A percentile compares a stretch with the other conserved stretches of the same genome.
Evolutionary conservation across 2,797 vertebrate species (phyloP).

Genomic region (Siniperca scherzeri): DNA sequence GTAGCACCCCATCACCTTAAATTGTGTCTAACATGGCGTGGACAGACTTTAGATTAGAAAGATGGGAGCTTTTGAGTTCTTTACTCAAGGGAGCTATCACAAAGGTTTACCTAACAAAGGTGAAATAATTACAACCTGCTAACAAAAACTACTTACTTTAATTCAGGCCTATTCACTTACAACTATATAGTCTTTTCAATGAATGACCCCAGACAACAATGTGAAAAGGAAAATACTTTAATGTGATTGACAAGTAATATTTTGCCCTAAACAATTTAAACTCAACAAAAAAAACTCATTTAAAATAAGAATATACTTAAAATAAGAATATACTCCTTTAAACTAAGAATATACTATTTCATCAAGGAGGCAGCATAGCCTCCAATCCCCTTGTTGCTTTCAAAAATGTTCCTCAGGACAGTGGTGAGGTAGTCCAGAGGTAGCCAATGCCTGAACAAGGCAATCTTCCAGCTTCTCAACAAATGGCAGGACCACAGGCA

Average conservation of each 20-base stretch:
- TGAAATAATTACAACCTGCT: not conserved
- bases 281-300: not conserved
- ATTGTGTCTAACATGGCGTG: not conserved
- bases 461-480: no score
- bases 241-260: not conserved
- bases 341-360: not conserved
- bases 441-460: no score
- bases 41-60: not conserved
- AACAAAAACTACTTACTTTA: not conserved
- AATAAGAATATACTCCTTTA: not conserved
- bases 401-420: no score
- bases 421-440: no score
- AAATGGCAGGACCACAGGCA: no score
- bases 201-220: not conserved
- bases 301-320: not conserved
- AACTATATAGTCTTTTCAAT: not conserved
- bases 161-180: not conserved
- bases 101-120: not conserved
- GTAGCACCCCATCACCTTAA: not conserved
- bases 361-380: no score
- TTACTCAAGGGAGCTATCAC: not conserved
- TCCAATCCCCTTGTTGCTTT: no score
- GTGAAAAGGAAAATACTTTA: not conserved
- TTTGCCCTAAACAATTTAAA: not conserved
- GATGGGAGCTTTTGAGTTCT: not conserved